Base-by-base conservation (phyloP, 2,797 vertebrate genomes). In the Hirundo rustica region DNA sequence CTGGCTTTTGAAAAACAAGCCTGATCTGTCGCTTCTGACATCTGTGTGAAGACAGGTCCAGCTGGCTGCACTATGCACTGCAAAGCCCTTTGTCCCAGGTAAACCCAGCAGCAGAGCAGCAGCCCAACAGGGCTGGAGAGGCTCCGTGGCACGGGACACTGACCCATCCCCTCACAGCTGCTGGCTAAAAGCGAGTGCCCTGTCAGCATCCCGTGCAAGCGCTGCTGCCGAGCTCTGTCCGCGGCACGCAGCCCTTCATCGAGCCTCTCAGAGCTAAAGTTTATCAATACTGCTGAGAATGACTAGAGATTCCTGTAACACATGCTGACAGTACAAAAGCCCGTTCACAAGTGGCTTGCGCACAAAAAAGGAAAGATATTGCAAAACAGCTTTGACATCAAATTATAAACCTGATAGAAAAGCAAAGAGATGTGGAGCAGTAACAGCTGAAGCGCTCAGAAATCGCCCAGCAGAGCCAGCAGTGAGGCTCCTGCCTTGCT, bases 281-380 rank as follows among this genome's bases (percentile, higher is more conserved):
- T 91, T 85, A 91, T 95, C 89, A 91, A 77, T 85, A 65, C 38
- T 57, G 25, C 53, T 51, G 51, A 57, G 73, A 95, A 80, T 92
- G 77, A 91, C 76, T 38, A 80, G 34, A 61, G 89, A 88, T 65
- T 87, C 57, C 77, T 76, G 71, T 73, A 66, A 93, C 13, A 42
- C 54, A 66, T 6, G 57, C 89, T 89, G 67, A 45, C 34, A 85
- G 53, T 17, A 94, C 77, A 85, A 82, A 91, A 73, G 51, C 74
- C 64, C 47, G 40, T 27, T 86, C 30, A 36, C n/a, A 66, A 90
- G 70, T 9, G 54, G 54, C 26, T 86, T 48, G 44, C 45, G n/a
- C 51, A 79, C 51, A 32, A 47, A 68, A 76, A 51, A 87, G 55
- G 55, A 79, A 77, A 64, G 48, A 55, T 12, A 48, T 0, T n/a